A percentile compares a stretch with the other conserved stretches of the same genome.
These are phyloP conservation scores for Mus musculus DNA, from an alignment of 2,113 vertebrate genomes.

Conservation along the genomic window GRCm39 chr13:114018501-114019000, in stretches of 20 bases:
- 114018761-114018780: conserved; percentile 69
- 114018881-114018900: not conserved
- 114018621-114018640: not conserved
- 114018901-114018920: conserved; percentile 58
- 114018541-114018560: conserved; percentile 11
- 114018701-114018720: not conserved
- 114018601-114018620: not conserved
- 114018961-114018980: conserved; percentile 67
- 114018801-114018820: conserved; percentile 78
- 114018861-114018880: conserved; percentile 53
- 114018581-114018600: conserved; percentile 32
- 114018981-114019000: conserved; percentile 43
- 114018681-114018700: not conserved
- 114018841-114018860: conserved; percentile 69
- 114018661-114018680: not conserved
- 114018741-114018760: conserved; percentile 72
- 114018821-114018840: conserved; percentile 73
- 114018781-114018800: conserved; percentile 79
- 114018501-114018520: not conserved
- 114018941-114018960: conserved; percentile 45
- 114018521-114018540: not conserved
- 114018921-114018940: not conserved
- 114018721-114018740: not conserved
- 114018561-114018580: not conserved
- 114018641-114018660: not conserved